Evolutionary conservation across 2,888 invertebrate genomes (phyloP).

Genomic region (Drosophila prostipennis): DNA sequence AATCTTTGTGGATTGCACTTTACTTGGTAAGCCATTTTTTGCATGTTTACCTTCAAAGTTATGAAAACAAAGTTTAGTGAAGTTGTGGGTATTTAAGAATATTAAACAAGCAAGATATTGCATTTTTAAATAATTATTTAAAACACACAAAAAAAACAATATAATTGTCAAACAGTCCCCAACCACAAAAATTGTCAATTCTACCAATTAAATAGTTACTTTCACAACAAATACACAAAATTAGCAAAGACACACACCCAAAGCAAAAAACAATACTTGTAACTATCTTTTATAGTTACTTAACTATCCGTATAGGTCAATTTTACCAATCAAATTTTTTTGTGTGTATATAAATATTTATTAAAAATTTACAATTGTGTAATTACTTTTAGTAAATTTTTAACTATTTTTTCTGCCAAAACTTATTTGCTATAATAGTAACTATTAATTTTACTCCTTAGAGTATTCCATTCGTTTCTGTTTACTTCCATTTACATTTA

Average conservation of each 20-base stretch:
- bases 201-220: no score
- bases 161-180: no score
- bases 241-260: no score
- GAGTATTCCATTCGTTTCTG: background rate
- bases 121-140: background rate
- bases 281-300: no score
- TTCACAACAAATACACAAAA: no score
- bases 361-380: background rate
- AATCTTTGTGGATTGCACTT: constrained; percentile 5
- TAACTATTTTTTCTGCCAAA: background rate
- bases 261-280: no score
- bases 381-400: background rate
- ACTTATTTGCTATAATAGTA: background rate
- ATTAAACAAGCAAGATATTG: background rate
- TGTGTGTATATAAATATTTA: background rate
- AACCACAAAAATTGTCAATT: no score
- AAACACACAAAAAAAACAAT: no score
- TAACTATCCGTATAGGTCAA: no score
- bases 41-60: constrained; percentile 49
- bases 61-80: constrained; percentile 50
- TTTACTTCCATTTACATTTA: constrained; percentile 6
- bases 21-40: constrained; percentile 7
- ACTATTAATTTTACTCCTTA: background rate
- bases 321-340: no score
- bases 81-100: constrained; percentile 31